phyloP scores from a whole-genome alignment of 2,113 vertebrate genomes.

The Diadophis punctatus region DNA sequence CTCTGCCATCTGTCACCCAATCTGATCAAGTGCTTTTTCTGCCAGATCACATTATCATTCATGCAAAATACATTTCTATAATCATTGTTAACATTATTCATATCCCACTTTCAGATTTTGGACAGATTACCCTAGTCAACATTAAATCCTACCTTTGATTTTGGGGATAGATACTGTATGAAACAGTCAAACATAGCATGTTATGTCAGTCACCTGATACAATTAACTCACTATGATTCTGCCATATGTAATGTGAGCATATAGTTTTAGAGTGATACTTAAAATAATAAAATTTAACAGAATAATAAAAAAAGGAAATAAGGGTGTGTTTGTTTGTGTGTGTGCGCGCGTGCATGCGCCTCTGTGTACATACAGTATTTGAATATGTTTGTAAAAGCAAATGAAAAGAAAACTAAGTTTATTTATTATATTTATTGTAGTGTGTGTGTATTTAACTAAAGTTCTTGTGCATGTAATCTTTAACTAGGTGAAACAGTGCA shows the following conservation, averaged over 20 bases:
- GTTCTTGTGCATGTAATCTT: background rate
- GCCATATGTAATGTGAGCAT: background rate
- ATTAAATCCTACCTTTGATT: background rate
- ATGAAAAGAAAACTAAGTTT: background rate
- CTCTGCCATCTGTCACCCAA: constrained; percentile 20
- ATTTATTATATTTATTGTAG: background rate
- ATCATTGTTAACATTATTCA: constrained; percentile 22
- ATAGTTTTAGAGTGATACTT: background rate
- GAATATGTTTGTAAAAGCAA: background rate
- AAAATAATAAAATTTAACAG: background rate
- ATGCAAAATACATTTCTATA: constrained; percentile 20
- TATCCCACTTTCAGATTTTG: constrained; percentile 10
- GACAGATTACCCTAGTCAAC: background rate
- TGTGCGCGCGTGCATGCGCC: too few relatives aligned
- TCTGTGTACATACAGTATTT: background rate
- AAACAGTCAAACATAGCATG: background rate
- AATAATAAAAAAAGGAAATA: background rate
- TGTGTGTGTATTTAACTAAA: background rate
- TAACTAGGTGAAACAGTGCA: background rate
- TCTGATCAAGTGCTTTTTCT: constrained; percentile 15
- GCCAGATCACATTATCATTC: constrained; percentile 25
- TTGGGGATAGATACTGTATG: background rate
- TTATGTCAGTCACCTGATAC: background rate
- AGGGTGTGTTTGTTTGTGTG: background rate
- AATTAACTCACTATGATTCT: background rate